Evolutionary conservation across 1,140 invertebrate genomes (phyloP), one percentile per base, ranked within the genome.

Genomic region (Drosophila funebris): DNA sequence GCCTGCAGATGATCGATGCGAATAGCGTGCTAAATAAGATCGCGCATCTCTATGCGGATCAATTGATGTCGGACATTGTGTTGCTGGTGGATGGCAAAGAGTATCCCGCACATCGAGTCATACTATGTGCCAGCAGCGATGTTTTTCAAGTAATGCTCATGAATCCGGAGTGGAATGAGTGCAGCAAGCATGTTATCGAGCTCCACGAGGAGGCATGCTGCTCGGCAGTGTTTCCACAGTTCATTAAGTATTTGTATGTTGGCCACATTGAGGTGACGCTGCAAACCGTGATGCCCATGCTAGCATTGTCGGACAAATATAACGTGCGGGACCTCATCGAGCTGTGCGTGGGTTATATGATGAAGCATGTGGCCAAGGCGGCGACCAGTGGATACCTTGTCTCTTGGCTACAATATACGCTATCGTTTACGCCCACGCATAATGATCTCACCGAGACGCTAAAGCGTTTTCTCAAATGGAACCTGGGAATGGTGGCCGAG

Each of bases 131-230:
- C 68, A 97, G 96, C 68, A 98, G 97, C 92, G 97, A 98, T 93
- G 98, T 99, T 14, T 98, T 99, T 92, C 97, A 98, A 93, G 96
- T 98, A 4, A 99, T 99, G 98, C 92, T 99, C 36, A 98, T 98
- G 96, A 97, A 96, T 90, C 95, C 97, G 0, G 96, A 96, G 91
- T 98, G 97, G 97, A 96, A 94, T 54, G 97, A 98, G 91, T 97
- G 96, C 84, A 94, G 96, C 70, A 96, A 97, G 92, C 96, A 94
- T 77, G 93, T 94, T 16, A 96, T 99, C 64, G 95, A 96, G 29
- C 93, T 98, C 1, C 94, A 97, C 87, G 98, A 99, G 92, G 96
- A 97, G 16, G 95, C 96, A 3, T 95, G 95, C 60, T 98, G 97
- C 91, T 94, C 95, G 29, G 93, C 93, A 63, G 96, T 98, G 20